Conservation (phyloP, 1,140 invertebrate genomes). For the Panagrolaimus sp. region DNA sequence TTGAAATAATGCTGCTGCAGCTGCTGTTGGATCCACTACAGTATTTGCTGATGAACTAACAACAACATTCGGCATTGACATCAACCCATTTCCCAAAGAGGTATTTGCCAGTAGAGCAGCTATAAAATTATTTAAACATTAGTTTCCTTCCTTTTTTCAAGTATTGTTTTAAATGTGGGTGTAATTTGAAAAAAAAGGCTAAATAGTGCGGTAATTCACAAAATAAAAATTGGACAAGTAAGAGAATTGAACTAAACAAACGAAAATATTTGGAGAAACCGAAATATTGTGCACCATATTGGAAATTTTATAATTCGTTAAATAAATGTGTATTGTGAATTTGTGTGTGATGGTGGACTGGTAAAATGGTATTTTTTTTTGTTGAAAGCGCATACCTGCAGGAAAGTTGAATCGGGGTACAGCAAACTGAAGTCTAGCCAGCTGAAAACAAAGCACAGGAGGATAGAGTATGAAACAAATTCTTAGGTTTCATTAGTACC, state of each 20-base stretch:
- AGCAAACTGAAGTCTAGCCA: conserved; percentile 31
- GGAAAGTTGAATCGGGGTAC: conserved; percentile 12
- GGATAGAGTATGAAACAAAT: conserved; percentile 23
- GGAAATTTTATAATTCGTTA: conserved; percentile 1
- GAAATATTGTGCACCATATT: not conserved
- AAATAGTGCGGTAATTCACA: too few species aligned
- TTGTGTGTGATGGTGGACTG: not conserved
- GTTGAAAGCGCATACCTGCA: conserved; percentile 1
- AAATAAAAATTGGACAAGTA: too few species aligned
- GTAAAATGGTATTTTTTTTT: too few species aligned
- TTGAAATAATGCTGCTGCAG: conserved; percentile 1
- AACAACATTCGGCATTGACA: not conserved
- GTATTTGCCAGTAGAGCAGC: conserved; percentile 8
- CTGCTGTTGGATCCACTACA: not conserved
- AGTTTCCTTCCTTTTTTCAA: too few species aligned
- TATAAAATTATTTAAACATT: not conserved
- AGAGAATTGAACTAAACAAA: too few species aligned
- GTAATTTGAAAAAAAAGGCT: too few species aligned
- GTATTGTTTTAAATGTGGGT: too few species aligned
- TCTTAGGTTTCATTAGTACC: conserved; percentile 6
- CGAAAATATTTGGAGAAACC: not conserved
- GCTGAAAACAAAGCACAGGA: conserved; percentile 33
- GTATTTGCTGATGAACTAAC: not conserved
- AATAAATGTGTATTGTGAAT: not conserved
- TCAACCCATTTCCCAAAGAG: not conserved